phyloP scores from a whole-genome alignment of 2,113 vertebrate species.

The Rhabdornis inornatus region DNA sequence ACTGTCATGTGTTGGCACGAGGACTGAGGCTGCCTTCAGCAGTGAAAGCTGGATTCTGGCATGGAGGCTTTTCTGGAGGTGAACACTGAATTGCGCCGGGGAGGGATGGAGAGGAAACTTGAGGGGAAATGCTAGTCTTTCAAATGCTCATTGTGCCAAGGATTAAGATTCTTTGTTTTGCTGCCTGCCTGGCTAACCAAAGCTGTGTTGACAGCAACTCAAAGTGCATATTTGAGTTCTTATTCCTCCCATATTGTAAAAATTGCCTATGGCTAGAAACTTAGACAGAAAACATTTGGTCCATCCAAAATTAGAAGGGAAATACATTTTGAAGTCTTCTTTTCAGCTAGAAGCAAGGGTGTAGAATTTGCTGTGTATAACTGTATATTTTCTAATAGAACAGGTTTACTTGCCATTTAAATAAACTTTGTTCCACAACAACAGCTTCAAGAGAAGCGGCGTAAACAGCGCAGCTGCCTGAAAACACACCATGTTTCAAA shows the following conservation, averaged over 20 bases:
- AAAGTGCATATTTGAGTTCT: neutral
- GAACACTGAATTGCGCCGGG: neutral
- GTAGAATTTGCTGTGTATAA: neutral
- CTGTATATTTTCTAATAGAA: neutral
- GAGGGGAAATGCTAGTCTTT: neutral
- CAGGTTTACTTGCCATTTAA: neutral
- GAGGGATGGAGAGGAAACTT: neutral
- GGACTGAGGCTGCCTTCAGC: neutral
- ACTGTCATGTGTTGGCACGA: rapidly evolving
- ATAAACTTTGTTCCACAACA: neutral
- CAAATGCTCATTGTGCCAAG: neutral
- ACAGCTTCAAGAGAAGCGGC: neutral
- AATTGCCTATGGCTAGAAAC: neutral
- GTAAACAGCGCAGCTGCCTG: neutral
- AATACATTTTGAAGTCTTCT: neutral
- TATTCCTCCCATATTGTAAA: neutral
- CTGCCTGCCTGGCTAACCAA: constrained; percentile 10
- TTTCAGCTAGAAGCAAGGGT: neutral
- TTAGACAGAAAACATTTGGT: neutral
- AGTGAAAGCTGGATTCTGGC: neutral
- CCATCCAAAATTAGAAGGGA: neutral
- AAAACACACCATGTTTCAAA: neutral
- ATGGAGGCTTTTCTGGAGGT: neutral
- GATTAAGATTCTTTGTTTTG: neutral
- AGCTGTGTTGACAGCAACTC: constrained; percentile 5